Percentiles rank a stretch among this genome's conserved stretches.
phyloP scores from a whole-genome alignment of 2,888 invertebrate genomes.

The Brachynemurus nebulosus region DNA sequence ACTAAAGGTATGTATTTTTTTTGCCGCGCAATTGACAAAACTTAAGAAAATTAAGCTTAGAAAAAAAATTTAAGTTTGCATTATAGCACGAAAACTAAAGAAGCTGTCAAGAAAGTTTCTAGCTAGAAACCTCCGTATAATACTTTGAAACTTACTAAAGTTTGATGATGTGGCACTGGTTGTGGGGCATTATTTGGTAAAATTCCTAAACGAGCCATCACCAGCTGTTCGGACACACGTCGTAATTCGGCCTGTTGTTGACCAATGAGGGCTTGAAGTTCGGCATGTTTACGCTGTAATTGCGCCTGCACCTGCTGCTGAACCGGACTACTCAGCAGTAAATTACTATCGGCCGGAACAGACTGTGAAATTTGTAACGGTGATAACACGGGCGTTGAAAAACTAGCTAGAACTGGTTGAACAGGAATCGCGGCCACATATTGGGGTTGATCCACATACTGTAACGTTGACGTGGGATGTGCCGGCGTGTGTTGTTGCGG shows the following conservation, averaged over 20 bases:
- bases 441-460: slow-evolving; percentile 35
- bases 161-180: slow-evolving; percentile 7
- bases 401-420: slow-evolving; percentile 39
- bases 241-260: slow-evolving; percentile 77
- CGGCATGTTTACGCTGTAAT: slow-evolving; percentile 69
- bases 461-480: slow-evolving; percentile 24
- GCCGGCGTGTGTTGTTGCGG: slow-evolving; percentile 19
- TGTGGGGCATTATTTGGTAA: slow-evolving; percentile 28
- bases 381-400: slow-evolving; percentile 31
- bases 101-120: no score
- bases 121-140: no score
- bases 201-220: slow-evolving; percentile 67
- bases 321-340: slow-evolving; percentile 24
- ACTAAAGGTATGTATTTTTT: no score
- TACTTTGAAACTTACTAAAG: no score
- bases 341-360: slow-evolving; percentile 18
- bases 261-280: slow-evolving; percentile 69
- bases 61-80: no score
- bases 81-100: no score
- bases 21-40: no score
- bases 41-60: no score
- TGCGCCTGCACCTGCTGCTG: slow-evolving; percentile 54
- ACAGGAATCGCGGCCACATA: slow-evolving; percentile 43
- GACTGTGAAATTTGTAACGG: slow-evolving; percentile 26
- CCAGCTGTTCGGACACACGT: slow-evolving; percentile 72